Percentiles rank a stretch among this genome's conserved stretches.
Conservation (phyloP, 2,113 vertebrate genomes). For the Corydoras sp. region DNA sequence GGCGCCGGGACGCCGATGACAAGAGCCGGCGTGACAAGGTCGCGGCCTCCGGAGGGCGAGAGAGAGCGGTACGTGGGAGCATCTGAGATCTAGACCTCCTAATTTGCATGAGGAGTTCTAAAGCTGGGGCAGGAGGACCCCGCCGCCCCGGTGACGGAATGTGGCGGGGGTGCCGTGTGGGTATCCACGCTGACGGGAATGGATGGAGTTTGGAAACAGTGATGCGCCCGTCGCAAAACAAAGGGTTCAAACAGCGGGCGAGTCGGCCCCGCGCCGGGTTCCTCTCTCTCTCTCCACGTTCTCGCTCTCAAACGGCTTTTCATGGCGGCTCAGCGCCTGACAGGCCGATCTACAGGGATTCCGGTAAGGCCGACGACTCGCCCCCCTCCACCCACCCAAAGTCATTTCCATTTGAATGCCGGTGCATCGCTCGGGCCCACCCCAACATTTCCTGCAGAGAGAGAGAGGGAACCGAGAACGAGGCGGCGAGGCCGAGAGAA, state of each 20-base stretch:
- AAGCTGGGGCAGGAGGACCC: not conserved
- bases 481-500: not conserved
- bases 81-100: not conserved
- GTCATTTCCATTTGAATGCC: conserved; percentile 38
- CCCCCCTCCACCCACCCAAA: not conserved
- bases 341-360: conserved; percentile 36
- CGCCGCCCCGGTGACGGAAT: not conserved
- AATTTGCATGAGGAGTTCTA: conserved; percentile 18
- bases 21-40: conserved; percentile 11
- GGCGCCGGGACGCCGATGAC: conserved; percentile 6
- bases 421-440: conserved; percentile 10
- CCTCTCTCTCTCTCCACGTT: not conserved
- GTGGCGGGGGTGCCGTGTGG: not conserved
- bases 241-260: conserved; percentile 20
- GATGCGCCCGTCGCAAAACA: not conserved
- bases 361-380: conserved; percentile 17
- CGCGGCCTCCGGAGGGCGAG: conserved; percentile 22
- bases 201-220: conserved; percentile 11
- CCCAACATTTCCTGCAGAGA: conserved; percentile 22
- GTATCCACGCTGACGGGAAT: conserved; percentile 2
- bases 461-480: not conserved
- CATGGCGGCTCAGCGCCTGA: conserved; percentile 28
- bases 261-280: conserved; percentile 1
- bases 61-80: not conserved
- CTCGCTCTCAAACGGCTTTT: conserved; percentile 23